Percentiles rank a stretch among this genome's conserved stretches.
phyloP scores from a whole-genome alignment of 2,113 vertebrate genomes.

The Cettia cetti region DNA sequence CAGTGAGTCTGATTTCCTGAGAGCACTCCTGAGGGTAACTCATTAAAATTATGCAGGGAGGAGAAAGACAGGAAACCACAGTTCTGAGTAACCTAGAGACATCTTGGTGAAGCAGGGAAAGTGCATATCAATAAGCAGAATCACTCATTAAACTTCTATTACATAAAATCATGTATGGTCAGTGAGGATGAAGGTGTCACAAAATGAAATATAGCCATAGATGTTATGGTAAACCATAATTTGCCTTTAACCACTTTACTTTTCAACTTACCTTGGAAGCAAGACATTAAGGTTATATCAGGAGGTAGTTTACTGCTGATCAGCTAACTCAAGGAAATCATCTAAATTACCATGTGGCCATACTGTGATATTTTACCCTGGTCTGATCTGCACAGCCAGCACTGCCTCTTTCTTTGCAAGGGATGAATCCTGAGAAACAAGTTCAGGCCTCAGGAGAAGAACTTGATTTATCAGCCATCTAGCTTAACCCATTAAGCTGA shows the following conservation, averaged over 20 bases:
- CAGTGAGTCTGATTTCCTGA: slow-evolving; percentile 71
- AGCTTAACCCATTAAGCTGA: background rate
- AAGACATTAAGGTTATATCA: background rate
- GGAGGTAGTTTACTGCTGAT: background rate
- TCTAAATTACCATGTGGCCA: background rate
- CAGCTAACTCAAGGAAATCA: background rate
- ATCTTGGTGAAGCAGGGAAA: background rate
- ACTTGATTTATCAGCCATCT: background rate
- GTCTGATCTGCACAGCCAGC: background rate
- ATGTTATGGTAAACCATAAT: background rate
- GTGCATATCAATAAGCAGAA: background rate
- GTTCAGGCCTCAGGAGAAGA: background rate
- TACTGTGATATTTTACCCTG: background rate
- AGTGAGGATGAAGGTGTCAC: background rate
- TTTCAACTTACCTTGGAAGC: background rate
- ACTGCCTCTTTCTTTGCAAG: background rate
- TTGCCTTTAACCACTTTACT: background rate
- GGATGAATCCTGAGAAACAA: background rate
- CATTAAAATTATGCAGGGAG: background rate
- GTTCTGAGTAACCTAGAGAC: background rate
- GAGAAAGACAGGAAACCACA: background rate
- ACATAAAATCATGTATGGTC: background rate
- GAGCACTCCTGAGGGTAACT: background rate
- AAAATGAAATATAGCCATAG: background rate
- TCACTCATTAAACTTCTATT: background rate